Percentiles rank a stretch among this genome's conserved stretches.
These are phyloP conservation scores for Melanotaenia pygmaea DNA, from an alignment of 2,797 vertebrate genomes.

Conservation along the genomic window DNA sequence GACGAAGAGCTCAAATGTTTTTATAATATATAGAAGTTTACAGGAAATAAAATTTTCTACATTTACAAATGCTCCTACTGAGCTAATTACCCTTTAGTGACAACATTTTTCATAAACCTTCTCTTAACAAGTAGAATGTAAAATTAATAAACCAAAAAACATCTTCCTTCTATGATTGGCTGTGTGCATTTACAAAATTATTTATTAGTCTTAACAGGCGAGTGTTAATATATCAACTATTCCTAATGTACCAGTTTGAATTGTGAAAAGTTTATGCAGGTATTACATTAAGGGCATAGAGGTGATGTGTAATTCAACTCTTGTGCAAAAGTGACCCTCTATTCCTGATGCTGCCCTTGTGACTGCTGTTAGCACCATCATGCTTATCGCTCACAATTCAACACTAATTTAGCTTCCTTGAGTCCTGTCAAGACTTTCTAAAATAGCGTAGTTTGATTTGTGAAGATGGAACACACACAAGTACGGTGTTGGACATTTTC, in stretches of 20 bases:
- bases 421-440: slow-evolving; percentile 29
- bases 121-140: background rate
- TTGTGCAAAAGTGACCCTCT: background rate
- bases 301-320: background rate
- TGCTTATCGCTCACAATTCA: slow-evolving; percentile 19
- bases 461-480: slow-evolving; percentile 42
- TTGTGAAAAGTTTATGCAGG: background rate
- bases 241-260: background rate
- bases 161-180: background rate
- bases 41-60: background rate
- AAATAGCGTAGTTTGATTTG: slow-evolving; percentile 48
- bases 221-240: background rate
- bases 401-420: slow-evolving; percentile 31
- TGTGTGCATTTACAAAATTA: background rate
- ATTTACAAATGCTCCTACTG: background rate
- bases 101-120: background rate
- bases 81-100: background rate
- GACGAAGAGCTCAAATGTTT: no score
- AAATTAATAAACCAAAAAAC: background rate
- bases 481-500: slow-evolving; percentile 60
- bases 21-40: background rate
- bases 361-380: background rate
- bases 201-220: background rate
- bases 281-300: background rate
- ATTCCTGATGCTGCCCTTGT: background rate